Evolutionary conservation across 2,113 vertebrate species (phyloP), one percentile per base, ranked within the genome.

Genomic region (Chitala chitala): DNA sequence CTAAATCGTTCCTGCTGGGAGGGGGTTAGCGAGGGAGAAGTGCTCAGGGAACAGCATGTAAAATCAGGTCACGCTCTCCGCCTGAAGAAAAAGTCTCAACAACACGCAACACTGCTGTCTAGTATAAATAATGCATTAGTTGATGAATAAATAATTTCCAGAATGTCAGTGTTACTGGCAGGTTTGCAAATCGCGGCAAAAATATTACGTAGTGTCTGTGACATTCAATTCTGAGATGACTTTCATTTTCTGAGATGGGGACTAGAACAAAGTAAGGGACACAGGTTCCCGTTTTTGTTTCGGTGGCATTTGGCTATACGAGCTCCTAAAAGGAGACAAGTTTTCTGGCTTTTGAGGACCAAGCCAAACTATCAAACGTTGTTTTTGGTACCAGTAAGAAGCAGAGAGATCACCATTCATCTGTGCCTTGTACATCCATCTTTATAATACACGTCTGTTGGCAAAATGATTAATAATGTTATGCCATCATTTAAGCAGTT

Each of bases 41-140:
- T 15, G 44, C n/a, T 40, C 3, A 50, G 17, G 65, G 33, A 51
- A 50, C 78, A 82, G 75, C 75, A 77, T 50, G 61, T 31, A 40
- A 66, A 68, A 54, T 55, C 73, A 40, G 56, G 15, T 26, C 44
- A 36, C 44, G 44, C 44, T 46, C 58, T 63, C 8, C 36, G 42
- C 40, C 40, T 29, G 68, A 54, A n/a, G 40, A 15, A 72, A 50
- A n/a, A 31, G 17, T 48, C 56, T 4, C 71, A 36, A 20, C 55
- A 33, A 63, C 2, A 26, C 56, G 50, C 42, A 26, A 61, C 44
- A 36, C 15, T 48, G 44, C 26, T 44, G 29, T 48, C 65, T 68
- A 22, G 38, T 59, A 59, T 73, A 29, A 73, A 58, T 73, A 38
- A 73, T 73, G 58, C 3, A 64, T 51, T 64, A n/a, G n/a, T 31